Conservation (phyloP, 2,888 invertebrate species). For the Ditula angustiorana region DNA sequence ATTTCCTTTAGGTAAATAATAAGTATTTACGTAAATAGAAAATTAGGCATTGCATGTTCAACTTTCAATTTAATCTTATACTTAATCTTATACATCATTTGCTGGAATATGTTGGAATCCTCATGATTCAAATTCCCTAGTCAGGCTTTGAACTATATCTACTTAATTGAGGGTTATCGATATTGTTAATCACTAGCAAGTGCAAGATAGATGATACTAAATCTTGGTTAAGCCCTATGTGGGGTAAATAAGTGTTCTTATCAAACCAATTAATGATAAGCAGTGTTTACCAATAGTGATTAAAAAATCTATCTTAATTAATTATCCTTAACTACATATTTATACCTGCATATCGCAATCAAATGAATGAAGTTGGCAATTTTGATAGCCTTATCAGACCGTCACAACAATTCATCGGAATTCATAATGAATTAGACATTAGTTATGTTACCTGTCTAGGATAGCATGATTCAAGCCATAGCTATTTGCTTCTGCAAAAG, state of each 20-base stretch:
- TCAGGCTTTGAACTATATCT: not conserved
- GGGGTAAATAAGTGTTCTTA: not conserved
- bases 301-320: not conserved
- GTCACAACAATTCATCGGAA: not conserved
- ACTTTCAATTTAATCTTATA: too few species aligned
- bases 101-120: not conserved
- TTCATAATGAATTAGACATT: not conserved
- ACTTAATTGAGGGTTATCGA: not conserved
- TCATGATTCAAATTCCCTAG: not conserved
- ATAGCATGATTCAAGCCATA: conserved; percentile 26
- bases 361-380: not conserved
- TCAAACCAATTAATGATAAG: not conserved
- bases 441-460: conserved; percentile 9
- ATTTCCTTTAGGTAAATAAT: too few species aligned
- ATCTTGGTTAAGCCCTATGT: not conserved
- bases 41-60: too few species aligned
- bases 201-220: not conserved
- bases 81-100: not conserved
- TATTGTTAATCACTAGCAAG: not conserved
- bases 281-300: not conserved
- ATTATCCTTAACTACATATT: not conserved
- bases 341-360: not conserved
- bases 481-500: conserved; percentile 34
- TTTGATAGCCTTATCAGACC: conserved; percentile 3
- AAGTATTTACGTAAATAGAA: too few species aligned